These are phyloP conservation scores for Rotaria socialis DNA, from an alignment of 2,888 invertebrate genomes.

Conservation along the genomic window DNA sequence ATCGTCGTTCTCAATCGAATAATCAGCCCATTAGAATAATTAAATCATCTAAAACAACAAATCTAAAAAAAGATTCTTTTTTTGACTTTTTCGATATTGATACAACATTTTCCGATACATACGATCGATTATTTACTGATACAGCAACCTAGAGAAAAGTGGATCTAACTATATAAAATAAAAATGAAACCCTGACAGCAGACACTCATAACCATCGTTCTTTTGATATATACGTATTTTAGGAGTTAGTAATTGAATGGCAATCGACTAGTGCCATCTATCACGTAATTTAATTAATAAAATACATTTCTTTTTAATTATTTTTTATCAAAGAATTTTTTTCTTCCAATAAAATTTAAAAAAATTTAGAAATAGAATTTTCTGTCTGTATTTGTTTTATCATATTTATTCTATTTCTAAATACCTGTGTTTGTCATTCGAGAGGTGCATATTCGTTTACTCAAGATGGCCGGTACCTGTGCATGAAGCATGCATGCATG, in stretches of 20 bases:
- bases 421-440: constrained; percentile 26
- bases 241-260: too few species aligned
- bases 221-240: background rate
- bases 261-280: background rate
- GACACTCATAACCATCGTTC: too few species aligned
- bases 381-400: background rate
- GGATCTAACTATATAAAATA: background rate
- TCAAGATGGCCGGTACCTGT: constrained; percentile 18
- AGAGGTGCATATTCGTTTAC: constrained; percentile 8
- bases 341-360: background rate
- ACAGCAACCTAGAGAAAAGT: background rate
- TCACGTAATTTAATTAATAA: background rate
- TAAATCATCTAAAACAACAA: background rate
- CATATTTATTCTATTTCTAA: background rate
- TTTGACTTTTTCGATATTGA: background rate
- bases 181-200: too few species aligned
- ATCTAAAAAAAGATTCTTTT: background rate
- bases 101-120: background rate
- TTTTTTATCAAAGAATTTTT: background rate
- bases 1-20: background rate
- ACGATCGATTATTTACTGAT: constrained; percentile 13
- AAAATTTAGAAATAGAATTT: background rate
- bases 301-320: background rate
- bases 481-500: background rate
- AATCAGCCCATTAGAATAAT: background rate